A percentile compares a stretch with the other conserved stretches of the same genome.
phyloP scores from a whole-genome alignment of 2,797 vertebrate species.

The Syncerus caffer region DNA sequence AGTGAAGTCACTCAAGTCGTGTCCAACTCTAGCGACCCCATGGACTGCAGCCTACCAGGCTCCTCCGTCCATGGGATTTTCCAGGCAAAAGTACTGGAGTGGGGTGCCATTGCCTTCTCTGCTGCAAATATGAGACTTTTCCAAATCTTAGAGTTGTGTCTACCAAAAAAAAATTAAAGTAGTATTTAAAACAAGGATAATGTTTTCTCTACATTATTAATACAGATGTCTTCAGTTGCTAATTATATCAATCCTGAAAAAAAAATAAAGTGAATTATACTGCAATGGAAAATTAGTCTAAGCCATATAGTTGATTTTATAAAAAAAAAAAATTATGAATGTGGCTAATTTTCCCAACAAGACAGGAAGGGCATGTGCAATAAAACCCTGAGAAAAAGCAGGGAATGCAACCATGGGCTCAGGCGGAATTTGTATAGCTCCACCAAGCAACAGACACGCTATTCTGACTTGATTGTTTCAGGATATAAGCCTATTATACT shows the following conservation, averaged over 20 bases:
- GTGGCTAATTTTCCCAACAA: slow-evolving; percentile 33
- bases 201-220: not conserved
- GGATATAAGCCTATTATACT: slow-evolving; percentile 82
- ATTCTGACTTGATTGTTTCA: slow-evolving; percentile 84
- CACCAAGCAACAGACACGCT: slow-evolving; percentile 74
- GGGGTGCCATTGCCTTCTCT: too few relatives aligned
- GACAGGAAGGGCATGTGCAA: slow-evolving; percentile 43
- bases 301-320: slow-evolving; percentile 49
- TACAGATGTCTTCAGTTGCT: not conserved
- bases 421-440: slow-evolving; percentile 72
- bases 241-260: not conserved
- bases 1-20: too few relatives aligned
- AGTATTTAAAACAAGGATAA: not conserved
- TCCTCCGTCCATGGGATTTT: too few relatives aligned
- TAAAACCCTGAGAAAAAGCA: slow-evolving; percentile 77
- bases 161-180: not conserved
- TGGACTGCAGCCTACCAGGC: too few relatives aligned
- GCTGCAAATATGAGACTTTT: not conserved
- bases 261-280: slow-evolving; percentile 1
- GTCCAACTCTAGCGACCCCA: too few relatives aligned
- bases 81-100: too few relatives aligned
- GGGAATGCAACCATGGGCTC: slow-evolving; percentile 58
- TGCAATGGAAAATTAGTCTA: slow-evolving; percentile 24
- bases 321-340: slow-evolving; percentile 17
- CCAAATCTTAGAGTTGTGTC: not conserved